Conservation (phyloP, 2,113 vertebrate genomes). For the Zapornia atra region DNA sequence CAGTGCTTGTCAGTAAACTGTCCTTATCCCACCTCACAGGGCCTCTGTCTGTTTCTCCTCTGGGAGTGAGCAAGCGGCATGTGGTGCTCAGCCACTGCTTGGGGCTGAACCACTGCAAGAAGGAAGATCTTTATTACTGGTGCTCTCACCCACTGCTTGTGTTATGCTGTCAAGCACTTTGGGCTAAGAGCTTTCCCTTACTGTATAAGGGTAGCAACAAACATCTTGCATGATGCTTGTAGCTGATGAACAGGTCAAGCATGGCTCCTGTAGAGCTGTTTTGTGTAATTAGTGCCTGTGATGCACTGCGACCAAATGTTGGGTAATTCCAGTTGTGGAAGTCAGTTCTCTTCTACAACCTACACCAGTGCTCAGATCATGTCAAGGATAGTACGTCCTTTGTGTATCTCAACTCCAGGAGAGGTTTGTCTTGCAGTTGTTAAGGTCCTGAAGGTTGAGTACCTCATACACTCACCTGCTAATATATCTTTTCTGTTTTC, state of each 20-base stretch:
- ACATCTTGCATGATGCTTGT: accelerated
- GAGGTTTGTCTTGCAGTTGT: not conserved
- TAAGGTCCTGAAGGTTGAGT: not conserved
- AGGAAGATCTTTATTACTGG: not conserved
- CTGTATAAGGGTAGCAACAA: not conserved
- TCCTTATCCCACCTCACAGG: too few relatives aligned
- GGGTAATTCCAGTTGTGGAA: not conserved
- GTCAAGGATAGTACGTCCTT: not conserved
- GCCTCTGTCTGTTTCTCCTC: too few relatives aligned
- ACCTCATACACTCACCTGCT: not conserved
- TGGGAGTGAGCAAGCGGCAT: too few relatives aligned
- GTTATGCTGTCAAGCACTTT: not conserved
- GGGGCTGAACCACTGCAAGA: not conserved
- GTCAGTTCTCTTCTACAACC: not conserved
- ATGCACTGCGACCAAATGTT: not conserved
- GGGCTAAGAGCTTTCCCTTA: not conserved
- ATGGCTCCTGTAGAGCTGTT: not conserved
- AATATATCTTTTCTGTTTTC: not conserved
- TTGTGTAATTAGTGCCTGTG: not conserved
- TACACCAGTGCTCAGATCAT: not conserved
- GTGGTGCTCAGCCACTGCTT: too few relatives aligned
- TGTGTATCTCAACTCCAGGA: not conserved
- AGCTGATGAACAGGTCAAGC: not conserved
- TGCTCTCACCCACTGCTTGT: not conserved
- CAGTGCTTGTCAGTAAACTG: too few relatives aligned